Base-by-base conservation (phyloP, 2,888 invertebrate species). In the Bursaphelenchus okinawaensis region DNA sequence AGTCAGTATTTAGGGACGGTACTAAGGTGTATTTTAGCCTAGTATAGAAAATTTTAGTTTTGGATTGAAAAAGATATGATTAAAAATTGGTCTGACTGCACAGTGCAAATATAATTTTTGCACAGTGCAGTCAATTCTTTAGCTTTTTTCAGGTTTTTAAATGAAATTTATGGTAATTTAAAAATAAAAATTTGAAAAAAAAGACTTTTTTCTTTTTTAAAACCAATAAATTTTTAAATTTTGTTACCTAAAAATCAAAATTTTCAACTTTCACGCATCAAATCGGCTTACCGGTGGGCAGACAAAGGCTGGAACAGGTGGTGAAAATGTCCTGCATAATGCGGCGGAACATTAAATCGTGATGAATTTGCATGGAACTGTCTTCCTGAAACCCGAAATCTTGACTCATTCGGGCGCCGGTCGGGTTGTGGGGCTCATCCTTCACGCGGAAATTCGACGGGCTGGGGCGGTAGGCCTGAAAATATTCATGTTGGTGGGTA, bases 301-400 rank as follows among this genome's bases (percentile, higher is more conserved):
- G 73, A 9, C 71, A 67, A 22, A 82, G 75, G 54, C 75, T 78
- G 20, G 70, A 65, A 66, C 80, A 81, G 22, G 82, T 82, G n/a
- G 74, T 73, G 31, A 60, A 68, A 66, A 82, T 82, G 66, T 82
- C 82, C 55, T 81, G 79, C 27, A 83, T 75, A 8, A 81, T 66
- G 65, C 81, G 82, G 24, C 79, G 71, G 55, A 83, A 70, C 40
- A 81, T 79, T 52, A 82, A 66, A 60, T 82, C 82, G 51, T 80
- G 68, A 66, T 80, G 79, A 61, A 78, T 76, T 63, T 81, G 80
- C 67, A 79, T 71, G 55, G 74, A 73, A 23, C 63, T 1, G 19
- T 52, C 62, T 22, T 26, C 19, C 20, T 26, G 52, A 4, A 56
- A 19, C 6, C 20, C 1, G 16, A 55, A 55, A 24, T 24, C 23